Evolutionary conservation across 2,888 invertebrate genomes (phyloP), one percentile per base, ranked within the genome.

Genomic region (Salticus scenicus): DNA sequence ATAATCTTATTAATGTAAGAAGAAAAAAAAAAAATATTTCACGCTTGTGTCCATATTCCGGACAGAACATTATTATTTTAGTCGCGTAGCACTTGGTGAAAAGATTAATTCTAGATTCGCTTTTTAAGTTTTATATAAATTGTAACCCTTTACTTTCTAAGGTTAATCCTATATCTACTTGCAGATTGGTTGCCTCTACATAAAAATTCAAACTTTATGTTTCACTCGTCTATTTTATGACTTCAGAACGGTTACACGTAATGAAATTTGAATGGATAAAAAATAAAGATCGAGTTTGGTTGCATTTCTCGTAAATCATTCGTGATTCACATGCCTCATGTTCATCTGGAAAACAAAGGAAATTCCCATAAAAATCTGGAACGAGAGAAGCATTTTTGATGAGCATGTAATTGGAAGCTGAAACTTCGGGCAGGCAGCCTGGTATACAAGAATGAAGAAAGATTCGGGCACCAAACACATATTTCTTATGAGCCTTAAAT

Each of bases 41-140:
- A 41, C 57, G 27, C 70, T 24, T 78, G 27, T 70, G 70, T 33
- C 63, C 47, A 41, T 57, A 70, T 70, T 63, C 69, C 20, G 37
- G 70, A 63, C 41, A 64, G 30, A 42, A 14, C 72, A 67, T 80
- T 73, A 80, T 80, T 73, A 80, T 73, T 79, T 73, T 66, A 67
- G 66, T 66, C 66, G 51, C 67, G 66, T 79, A 78, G 64, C 47
- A 80, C 79, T 72, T 80, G 72, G 71, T 42, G 79, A 80, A 80
- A 80, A 72, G 79, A 66, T 73, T 67, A 73, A 42, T 80, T 80
- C 72, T 33, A 73, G 71, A 80, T 80, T 80, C 73, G 73, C 72
- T 64, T 72, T 73, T 51, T 24, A 73, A 72, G 79, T 80, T 80
- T 80, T 72, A 80, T 41, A 79, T 66, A 66, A 73, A 66, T 27